Conservation (phyloP, 2,113 vertebrate species). For the Geococcyx californianus region DNA sequence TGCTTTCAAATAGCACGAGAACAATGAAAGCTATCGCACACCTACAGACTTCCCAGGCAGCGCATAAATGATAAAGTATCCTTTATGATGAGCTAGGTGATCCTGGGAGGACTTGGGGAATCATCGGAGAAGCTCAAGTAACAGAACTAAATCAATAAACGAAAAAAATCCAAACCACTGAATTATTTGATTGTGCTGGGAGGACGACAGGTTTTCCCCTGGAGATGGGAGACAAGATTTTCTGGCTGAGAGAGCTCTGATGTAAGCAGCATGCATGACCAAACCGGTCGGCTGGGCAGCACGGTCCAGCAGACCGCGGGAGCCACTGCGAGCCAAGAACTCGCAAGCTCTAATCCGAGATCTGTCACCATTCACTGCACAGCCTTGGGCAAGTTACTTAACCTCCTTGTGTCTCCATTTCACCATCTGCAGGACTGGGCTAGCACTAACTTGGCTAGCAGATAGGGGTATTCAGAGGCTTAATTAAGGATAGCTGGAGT, state of each 20-base stretch:
- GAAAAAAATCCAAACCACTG: not conserved
- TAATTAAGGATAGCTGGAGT: slow-evolving; percentile 63
- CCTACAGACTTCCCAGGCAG: not conserved
- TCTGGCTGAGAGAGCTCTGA: not conserved
- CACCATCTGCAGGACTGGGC: slow-evolving; percentile 56
- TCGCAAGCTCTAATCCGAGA: not conserved
- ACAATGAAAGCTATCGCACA: not conserved
- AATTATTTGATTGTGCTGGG: not conserved
- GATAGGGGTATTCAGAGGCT: not conserved
- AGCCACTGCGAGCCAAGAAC: not conserved
- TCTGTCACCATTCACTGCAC: slow-evolving; percentile 50
- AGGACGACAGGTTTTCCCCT: not conserved
- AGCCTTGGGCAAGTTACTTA: slow-evolving; percentile 48
- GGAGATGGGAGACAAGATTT: slow-evolving; percentile 14
- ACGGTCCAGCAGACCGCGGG: not conserved
- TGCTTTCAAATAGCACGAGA: not conserved
- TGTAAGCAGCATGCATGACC: not conserved
- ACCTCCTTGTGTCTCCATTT: slow-evolving; percentile 37
- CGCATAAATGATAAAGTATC: not conserved
- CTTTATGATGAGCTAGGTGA: not conserved
- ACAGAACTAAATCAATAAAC: not conserved
- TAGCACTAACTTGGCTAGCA: slow-evolving; percentile 14
- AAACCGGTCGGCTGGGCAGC: not conserved
- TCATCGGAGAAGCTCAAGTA: not conserved
- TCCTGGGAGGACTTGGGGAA: not conserved